A percentile compares a stretch with the other conserved stretches of the same genome.
Evolutionary conservation across 2,113 vertebrate genomes (phyloP).

Genomic region (Loxodonta africana): DNA sequence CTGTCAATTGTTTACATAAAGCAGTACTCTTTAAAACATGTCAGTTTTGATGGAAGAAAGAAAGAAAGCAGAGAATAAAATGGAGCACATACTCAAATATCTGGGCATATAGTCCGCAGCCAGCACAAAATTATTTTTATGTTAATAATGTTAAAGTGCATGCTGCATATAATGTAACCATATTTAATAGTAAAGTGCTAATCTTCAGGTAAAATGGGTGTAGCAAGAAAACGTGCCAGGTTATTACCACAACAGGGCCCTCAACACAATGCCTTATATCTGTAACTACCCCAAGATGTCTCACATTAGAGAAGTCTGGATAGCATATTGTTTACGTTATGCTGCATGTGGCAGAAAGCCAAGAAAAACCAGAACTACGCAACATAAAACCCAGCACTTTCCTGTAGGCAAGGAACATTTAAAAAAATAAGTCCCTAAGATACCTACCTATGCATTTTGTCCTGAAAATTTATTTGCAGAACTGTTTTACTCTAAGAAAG

Average conservation of each 20-base stretch:
- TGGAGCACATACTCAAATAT: neutral
- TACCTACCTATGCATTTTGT: constrained; percentile 18
- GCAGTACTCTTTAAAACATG: constrained; percentile 25
- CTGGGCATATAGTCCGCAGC: neutral
- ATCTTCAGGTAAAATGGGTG: constrained; percentile 46
- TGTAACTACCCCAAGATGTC: neutral
- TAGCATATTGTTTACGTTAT: neutral
- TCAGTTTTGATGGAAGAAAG: neutral
- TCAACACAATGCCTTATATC: neutral
- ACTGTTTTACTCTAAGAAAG: constrained; percentile 28
- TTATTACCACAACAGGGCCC: neutral
- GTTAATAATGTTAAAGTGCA: constrained; percentile 25
- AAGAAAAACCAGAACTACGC: neutral
- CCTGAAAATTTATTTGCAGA: constrained; percentile 45
- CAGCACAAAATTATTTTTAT: constrained; percentile 31
- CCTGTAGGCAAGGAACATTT: neutral
- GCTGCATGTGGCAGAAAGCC: neutral
- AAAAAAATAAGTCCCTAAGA: constrained; percentile 7
- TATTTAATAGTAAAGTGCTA: constrained; percentile 49
- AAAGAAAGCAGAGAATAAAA: constrained; percentile 7
- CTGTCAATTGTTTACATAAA: constrained; percentile 43
- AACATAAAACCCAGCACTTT: constrained; percentile 8
- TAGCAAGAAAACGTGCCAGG: constrained; percentile 45
- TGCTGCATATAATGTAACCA: neutral
- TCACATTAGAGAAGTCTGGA: constrained; percentile 43